Evolutionary conservation across 2,888 invertebrate genomes (phyloP).

Genomic region (Tetheella fluctuosa): DNA sequence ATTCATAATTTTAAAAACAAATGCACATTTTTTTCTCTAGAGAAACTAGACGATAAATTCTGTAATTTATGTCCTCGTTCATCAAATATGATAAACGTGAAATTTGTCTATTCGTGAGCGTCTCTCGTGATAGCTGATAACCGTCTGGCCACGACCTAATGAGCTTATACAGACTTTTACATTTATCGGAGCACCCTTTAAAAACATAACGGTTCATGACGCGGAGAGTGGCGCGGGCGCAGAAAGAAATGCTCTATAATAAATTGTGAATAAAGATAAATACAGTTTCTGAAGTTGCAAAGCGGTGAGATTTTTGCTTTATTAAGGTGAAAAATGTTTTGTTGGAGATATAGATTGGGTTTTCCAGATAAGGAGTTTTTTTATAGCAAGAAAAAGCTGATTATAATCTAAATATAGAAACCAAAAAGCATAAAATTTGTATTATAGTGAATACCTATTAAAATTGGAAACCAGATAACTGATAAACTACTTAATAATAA

Average conservation of each 20-base stretch:
- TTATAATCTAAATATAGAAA: too few species aligned
- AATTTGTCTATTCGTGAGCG: constrained; percentile 38
- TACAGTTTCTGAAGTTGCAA: not conserved
- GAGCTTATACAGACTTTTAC: constrained; percentile 33
- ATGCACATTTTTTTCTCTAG: not conserved
- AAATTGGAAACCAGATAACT: too few species aligned
- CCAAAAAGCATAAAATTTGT: too few species aligned
- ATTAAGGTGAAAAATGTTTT: not conserved
- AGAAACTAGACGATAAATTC: not conserved
- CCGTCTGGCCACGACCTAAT: constrained; percentile 47
- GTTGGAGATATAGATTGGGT: not conserved
- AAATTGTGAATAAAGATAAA: not conserved
- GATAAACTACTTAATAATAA: too few species aligned
- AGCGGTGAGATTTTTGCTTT: not conserved
- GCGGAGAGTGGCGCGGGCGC: not conserved
- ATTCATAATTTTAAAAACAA: too few species aligned
- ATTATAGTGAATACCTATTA: too few species aligned
- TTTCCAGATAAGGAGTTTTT: not conserved
- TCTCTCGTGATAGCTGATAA: constrained; percentile 48
- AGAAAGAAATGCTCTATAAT: constrained; percentile 12
- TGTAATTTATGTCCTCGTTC: not conserved
- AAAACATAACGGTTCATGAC: constrained; percentile 18
- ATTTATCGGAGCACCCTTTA: constrained; percentile 23
- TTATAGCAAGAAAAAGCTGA: too few species aligned
- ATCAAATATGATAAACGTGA: constrained; percentile 43